These are phyloP conservation scores for Drosophila lini DNA, from an alignment of 1,140 invertebrate genomes.

Conservation along the genomic window DNA sequence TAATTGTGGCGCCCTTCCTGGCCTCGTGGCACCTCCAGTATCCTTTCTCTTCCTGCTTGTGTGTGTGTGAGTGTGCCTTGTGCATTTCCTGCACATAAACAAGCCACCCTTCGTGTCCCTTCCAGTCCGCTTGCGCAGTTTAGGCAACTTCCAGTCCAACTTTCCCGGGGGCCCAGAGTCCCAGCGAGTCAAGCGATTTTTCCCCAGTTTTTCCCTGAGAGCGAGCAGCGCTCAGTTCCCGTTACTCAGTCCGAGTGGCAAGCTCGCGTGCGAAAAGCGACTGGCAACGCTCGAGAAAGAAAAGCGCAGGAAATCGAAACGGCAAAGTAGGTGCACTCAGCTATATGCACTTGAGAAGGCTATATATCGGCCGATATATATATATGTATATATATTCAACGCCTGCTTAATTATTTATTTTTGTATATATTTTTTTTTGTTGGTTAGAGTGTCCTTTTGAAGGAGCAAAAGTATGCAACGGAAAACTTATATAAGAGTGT, in stretches of 20 bases:
- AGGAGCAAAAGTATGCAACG: constrained; percentile 55
- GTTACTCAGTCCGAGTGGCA: constrained; percentile 71
- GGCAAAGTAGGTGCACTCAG: constrained; percentile 41
- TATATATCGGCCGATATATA: background rate
- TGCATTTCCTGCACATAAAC: constrained; percentile 81
- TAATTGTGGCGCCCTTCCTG: constrained; percentile 72
- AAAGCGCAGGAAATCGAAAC: constrained; percentile 50
- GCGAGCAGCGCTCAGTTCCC: constrained; percentile 32
- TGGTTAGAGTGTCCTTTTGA: constrained; percentile 2
- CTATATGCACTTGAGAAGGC: background rate
- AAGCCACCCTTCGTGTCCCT: constrained; percentile 25
- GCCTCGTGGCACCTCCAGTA: constrained; percentile 60
- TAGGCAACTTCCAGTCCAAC: constrained; percentile 3
- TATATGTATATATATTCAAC: background rate
- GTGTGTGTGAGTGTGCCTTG: constrained; percentile 14
- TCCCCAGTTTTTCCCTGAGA: constrained; percentile 18
- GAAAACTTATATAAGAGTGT: constrained; percentile 66
- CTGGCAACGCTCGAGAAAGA: constrained; percentile 64
- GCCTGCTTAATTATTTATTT: background rate
- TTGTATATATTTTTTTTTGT: constrained; percentile 25
- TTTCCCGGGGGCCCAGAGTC: constrained; percentile 39
- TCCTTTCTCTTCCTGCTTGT: constrained; percentile 3
- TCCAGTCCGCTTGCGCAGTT: constrained; percentile 37
- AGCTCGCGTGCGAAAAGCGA: constrained; percentile 66
- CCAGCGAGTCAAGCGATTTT: constrained; percentile 17